These are phyloP conservation scores for Tachycineta bicolor DNA, from an alignment of 2,113 vertebrate genomes.

Conservation along the genomic window DNA sequence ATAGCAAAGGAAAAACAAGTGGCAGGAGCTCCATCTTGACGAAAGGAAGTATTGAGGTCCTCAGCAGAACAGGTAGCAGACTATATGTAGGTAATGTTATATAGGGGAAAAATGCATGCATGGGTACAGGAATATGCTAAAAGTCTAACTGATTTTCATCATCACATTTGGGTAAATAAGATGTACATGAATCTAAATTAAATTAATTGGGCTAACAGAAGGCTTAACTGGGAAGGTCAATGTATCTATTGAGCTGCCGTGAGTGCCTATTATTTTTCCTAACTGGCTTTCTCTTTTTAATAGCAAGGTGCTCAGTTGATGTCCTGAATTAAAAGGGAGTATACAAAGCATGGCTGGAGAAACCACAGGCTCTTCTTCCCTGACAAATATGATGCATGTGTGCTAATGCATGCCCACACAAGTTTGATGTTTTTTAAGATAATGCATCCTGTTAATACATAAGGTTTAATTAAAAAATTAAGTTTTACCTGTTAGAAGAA, in stretches of 20 bases:
- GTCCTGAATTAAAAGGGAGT: neutral
- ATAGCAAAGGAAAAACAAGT: neutral
- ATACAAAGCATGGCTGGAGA: neutral
- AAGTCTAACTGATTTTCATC: neutral
- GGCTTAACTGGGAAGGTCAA: neutral
- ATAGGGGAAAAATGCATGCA: neutral
- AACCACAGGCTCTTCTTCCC: accelerated
- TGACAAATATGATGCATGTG: neutral
- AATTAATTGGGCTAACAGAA: neutral
- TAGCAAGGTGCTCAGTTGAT: neutral
- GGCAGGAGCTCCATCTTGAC: neutral
- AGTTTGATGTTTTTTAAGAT: neutral
- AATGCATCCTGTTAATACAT: neutral
- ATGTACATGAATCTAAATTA: neutral
- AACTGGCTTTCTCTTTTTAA: neutral
- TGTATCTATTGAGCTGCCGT: neutral
- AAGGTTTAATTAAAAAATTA: neutral
- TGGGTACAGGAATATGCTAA: neutral
- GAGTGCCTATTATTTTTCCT: neutral
- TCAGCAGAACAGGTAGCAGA: neutral
- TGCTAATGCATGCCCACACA: neutral
- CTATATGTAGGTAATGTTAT: neutral
- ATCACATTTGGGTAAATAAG: neutral
- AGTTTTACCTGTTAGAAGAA: neutral
- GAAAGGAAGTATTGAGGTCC: neutral